Percentiles rank a stretch among this genome's conserved stretches.
Evolutionary conservation across 2,113 vertebrate genomes (phyloP).

Genomic region (Sarotherodon lohbergeri): DNA sequence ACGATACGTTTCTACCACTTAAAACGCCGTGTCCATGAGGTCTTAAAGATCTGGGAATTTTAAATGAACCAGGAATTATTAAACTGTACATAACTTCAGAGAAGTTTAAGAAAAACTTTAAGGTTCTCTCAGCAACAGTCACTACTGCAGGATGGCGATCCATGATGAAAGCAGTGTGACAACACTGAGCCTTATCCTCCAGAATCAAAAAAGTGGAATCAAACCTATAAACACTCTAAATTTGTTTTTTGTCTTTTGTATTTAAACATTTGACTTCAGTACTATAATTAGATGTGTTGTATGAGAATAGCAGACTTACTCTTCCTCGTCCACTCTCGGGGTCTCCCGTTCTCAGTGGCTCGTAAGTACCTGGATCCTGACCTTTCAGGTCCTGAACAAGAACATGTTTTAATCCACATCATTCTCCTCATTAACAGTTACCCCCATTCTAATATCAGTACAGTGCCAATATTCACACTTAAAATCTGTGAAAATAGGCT

Average conservation of each 20-base stretch:
- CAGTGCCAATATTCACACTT: neutral
- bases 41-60: neutral
- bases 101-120: neutral
- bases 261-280: neutral
- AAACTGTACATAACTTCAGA: neutral
- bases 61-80: neutral
- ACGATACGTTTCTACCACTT: neutral
- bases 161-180: neutral
- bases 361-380: neutral
- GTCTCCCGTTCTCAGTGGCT: neutral
- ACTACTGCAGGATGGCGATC: neutral
- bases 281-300: neutral
- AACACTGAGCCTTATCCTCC: neutral
- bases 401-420: neutral
- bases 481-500: neutral
- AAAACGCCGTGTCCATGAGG: neutral
- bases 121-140: neutral
- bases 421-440: neutral
- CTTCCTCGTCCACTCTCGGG: slow-evolving; percentile 7
- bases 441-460: neutral
- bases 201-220: neutral
- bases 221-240: neutral
- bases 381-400: neutral
- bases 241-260: neutral
- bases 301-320: slow-evolving; percentile 15